These are phyloP conservation scores for Trachelus iudaicus DNA, from an alignment of 2,888 invertebrate genomes.

Conservation along the genomic window DNA sequence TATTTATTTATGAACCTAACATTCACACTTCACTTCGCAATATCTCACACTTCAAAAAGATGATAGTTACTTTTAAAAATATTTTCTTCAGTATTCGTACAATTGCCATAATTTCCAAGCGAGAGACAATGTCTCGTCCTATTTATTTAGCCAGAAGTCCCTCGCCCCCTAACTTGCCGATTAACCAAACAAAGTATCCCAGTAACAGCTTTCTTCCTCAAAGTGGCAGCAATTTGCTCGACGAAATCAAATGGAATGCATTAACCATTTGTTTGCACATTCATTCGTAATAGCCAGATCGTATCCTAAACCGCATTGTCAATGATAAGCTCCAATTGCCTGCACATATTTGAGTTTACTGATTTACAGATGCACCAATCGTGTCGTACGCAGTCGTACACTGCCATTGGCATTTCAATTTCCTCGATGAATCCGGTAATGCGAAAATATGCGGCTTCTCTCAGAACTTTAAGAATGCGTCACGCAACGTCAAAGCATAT, in stretches of 20 bases:
- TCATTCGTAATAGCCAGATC: not conserved
- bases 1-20: not conserved
- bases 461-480: not conserved
- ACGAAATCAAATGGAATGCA: slow-evolving; percentile 27
- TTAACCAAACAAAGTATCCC: not conserved
- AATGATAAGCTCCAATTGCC: not conserved
- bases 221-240: slow-evolving; percentile 6
- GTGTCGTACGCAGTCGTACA: too few species aligned
- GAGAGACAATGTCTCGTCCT: not conserved
- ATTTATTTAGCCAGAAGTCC: not conserved
- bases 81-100: not conserved
- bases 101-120: not conserved
- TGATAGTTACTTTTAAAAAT: not conserved
- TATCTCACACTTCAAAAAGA: not conserved
- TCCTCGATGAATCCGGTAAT: not conserved
- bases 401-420: not conserved
- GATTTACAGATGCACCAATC: not conserved
- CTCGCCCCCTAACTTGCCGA: not conserved
- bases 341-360: not conserved
- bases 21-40: too few species aligned
- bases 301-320: not conserved
- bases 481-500: not conserved
- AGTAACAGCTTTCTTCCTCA: not conserved
- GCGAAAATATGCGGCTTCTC: not conserved
- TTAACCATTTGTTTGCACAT: slow-evolving; percentile 15